Evolutionary conservation across 2,797 vertebrate species (phyloP).

Genomic region (Eurystomus glaucurus): DNA sequence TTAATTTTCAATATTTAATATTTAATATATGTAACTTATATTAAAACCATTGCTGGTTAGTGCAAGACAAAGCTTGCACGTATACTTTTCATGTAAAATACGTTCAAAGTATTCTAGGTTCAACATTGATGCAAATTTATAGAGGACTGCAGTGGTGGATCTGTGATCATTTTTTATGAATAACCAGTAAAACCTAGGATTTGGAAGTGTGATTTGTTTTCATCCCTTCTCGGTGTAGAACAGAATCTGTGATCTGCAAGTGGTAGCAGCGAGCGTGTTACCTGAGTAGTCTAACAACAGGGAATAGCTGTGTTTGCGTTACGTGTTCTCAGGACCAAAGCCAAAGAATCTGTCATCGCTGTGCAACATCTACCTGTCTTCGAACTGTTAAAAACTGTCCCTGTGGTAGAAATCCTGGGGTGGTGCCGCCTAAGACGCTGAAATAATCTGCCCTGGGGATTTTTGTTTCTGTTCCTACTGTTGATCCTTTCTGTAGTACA

Average conservation of each 20-base stretch:
- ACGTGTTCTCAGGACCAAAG: neutral
- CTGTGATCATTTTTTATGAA: neutral
- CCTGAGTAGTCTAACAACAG: neutral
- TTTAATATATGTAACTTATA: neutral
- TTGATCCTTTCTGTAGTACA: neutral
- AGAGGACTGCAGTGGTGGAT: neutral
- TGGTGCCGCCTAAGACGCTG: slow-evolving; percentile 11
- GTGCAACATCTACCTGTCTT: slow-evolving; percentile 35
- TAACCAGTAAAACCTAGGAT: neutral
- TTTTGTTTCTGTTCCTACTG: slow-evolving; percentile 27
- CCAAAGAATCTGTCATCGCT: neutral
- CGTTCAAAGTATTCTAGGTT: neutral
- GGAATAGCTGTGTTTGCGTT: neutral
- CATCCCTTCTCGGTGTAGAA: neutral
- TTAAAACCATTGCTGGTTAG: neutral
- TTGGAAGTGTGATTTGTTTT: neutral
- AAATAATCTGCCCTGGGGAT: slow-evolving; percentile 43
- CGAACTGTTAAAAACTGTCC: neutral
- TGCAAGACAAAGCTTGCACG: neutral
- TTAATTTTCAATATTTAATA: neutral
- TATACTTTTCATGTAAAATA: neutral
- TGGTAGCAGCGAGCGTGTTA: neutral
- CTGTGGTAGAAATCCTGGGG: neutral
- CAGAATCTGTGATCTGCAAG: neutral
- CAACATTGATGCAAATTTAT: neutral